Evolutionary conservation across 2,888 invertebrate species (phyloP).

Genomic region (Eristalis intricaria): DNA sequence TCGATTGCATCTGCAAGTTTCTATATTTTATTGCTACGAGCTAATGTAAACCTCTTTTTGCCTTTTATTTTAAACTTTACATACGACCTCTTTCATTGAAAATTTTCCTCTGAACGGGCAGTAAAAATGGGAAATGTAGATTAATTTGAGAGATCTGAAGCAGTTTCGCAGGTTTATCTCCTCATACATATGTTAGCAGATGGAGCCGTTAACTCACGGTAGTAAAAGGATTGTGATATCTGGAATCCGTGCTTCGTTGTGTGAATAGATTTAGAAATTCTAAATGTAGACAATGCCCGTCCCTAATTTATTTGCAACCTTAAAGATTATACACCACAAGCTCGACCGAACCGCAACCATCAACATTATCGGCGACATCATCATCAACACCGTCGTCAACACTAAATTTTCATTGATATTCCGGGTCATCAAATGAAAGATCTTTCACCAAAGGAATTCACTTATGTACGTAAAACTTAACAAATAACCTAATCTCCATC

Average conservation of each 20-base stretch:
- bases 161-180: not conserved
- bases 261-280: not conserved
- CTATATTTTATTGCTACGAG: not conserved
- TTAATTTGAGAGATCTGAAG: not conserved
- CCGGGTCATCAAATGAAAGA: constrained; percentile 1
- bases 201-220: not conserved
- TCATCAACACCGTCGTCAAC: not conserved
- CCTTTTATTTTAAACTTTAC: not conserved
- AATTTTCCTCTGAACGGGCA: not conserved
- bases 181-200: not conserved
- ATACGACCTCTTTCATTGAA: not conserved
- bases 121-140: no score
- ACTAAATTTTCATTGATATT: not conserved
- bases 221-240: not conserved
- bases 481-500: constrained; percentile 1
- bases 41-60: not conserved
- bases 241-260: not conserved
- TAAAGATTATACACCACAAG: not conserved
- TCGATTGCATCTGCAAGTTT: not conserved
- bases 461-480: not conserved
- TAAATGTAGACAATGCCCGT: not conserved
- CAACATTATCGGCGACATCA: not conserved
- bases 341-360: not conserved
- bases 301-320: not conserved
- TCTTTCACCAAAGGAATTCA: not conserved